Base-by-base conservation (phyloP, 2,797 vertebrate species). In the Gobio occitaniae region DNA sequence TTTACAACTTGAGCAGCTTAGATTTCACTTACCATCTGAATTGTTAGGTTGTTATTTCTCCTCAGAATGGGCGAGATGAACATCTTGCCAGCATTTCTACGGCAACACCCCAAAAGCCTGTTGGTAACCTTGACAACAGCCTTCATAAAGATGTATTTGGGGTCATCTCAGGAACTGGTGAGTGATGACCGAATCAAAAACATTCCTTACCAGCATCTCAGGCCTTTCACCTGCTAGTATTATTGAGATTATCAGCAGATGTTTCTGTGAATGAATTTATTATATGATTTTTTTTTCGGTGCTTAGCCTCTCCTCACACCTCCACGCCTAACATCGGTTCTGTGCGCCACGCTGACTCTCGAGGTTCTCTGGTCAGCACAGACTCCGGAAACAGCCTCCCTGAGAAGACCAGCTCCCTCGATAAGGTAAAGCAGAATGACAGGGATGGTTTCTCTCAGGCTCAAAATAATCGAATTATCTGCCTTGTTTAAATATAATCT, bases 71-170 rank as follows among this genome's bases (percentile, higher is more conserved):
- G 38, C 97, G 96, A 90, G 98, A 99, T 4, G 97, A 99, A 77
- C 90, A 91, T 0, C 91, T 95, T 71, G 90, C 92, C 36, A 95
- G 91, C 41, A 96, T 94, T 89, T 93, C 96, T 6, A 90, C 95
- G 66, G 92, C 96, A 87, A 97, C 96, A 0, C 97, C 96, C 0
- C 97, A 97, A 91, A 99, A 97, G 88, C 94, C 96, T 4, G 95
- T 94, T 79, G 96, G 94, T 84, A 94, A 94, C 0, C 83, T 97
- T 72, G 98, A 99, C 89, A 97, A 95, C 87, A 97, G 93, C 87
- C 95, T 98, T 56, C 97, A 98, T 91, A 99, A 98, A 93, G 98
- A 99, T 80, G 95, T 99, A 6, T 96, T 99, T 85, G 98, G 97
- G 4, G 97, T 96, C 87, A 99, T 99, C 89, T 99, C 98, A 77